phyloP scores from a whole-genome alignment of 2,113 vertebrate genomes.

The Alethe diademata region DNA sequence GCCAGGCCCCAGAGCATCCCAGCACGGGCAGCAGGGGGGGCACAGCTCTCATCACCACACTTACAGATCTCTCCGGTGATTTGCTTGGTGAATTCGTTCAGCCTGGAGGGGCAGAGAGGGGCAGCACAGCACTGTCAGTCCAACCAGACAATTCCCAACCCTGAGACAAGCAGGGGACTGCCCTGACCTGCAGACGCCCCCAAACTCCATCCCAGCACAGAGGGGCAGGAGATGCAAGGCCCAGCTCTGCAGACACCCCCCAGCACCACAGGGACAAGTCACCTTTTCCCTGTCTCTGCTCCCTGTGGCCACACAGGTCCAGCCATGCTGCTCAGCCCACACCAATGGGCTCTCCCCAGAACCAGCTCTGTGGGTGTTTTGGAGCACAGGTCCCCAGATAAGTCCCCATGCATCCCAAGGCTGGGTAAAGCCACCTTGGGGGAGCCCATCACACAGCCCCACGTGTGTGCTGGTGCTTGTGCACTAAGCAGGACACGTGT shows the following conservation, averaged over 20 bases:
- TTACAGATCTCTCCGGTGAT: slow-evolving; percentile 91
- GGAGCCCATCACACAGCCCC: not conserved
- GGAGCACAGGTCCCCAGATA: not conserved
- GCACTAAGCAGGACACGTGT: not conserved
- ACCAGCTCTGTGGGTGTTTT: accelerated
- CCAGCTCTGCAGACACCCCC: not conserved
- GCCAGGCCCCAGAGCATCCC: not conserved
- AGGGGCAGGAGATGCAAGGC: accelerated
- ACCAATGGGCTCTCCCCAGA: not conserved
- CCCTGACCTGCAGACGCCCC: not conserved
- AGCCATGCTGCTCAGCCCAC: not conserved
- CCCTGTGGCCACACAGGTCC: not conserved
- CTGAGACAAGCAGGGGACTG: not conserved
- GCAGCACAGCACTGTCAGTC: not conserved
- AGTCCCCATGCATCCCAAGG: accelerated
- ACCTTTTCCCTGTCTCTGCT: not conserved
- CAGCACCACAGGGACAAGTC: not conserved
- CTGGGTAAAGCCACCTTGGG: accelerated
- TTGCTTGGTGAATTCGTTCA: slow-evolving; percentile 96
- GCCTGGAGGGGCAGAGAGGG: slow-evolving; percentile 64
- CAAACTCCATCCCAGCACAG: not conserved
- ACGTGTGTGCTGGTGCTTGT: accelerated
- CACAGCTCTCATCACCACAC: slow-evolving; percentile 37
- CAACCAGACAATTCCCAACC: not conserved
- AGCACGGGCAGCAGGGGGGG: accelerated